A percentile compares a stretch with the other conserved stretches of the same genome.
Evolutionary conservation across 1,140 invertebrate species (phyloP).

Genomic region (Leptopilina boulardi): DNA sequence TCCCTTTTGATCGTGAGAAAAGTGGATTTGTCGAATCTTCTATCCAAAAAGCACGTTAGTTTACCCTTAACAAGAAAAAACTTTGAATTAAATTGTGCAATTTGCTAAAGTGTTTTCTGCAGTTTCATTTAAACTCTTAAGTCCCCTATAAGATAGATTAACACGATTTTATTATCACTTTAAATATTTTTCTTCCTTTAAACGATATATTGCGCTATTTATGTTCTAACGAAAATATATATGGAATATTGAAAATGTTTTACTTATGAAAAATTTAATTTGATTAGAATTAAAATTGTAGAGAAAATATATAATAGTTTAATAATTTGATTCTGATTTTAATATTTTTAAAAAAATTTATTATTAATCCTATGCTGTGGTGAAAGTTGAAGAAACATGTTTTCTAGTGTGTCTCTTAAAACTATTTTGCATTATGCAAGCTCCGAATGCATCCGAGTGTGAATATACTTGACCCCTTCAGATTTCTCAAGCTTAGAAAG

Average conservation of each 20-base stretch:
- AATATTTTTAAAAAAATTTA: too few relatives aligned
- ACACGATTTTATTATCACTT: background rate
- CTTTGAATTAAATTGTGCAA: constrained; percentile 36
- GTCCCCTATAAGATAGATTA: constrained; percentile 1
- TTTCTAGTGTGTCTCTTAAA: background rate
- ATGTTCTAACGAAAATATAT: too few relatives aligned
- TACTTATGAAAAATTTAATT: too few relatives aligned
- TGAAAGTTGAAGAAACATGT: too few relatives aligned
- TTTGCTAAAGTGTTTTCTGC: constrained; percentile 41
- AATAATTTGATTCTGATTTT: too few relatives aligned
- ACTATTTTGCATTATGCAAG: background rate
- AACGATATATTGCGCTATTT: background rate
- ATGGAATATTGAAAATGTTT: too few relatives aligned
- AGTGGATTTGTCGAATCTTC: background rate
- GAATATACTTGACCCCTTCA: constrained; percentile 36
- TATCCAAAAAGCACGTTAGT: background rate
- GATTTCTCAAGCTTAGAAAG: background rate
- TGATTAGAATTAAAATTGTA: too few relatives aligned
- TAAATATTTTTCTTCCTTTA: constrained; percentile 28
- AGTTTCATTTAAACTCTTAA: background rate
- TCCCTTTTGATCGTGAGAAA: background rate
- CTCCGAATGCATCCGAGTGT: background rate
- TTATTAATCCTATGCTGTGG: too few relatives aligned
- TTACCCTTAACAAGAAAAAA: background rate
- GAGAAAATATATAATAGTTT: too few relatives aligned